Base-by-base conservation (phyloP, 2,113 vertebrate species). In the Sinosuthora webbiana region DNA sequence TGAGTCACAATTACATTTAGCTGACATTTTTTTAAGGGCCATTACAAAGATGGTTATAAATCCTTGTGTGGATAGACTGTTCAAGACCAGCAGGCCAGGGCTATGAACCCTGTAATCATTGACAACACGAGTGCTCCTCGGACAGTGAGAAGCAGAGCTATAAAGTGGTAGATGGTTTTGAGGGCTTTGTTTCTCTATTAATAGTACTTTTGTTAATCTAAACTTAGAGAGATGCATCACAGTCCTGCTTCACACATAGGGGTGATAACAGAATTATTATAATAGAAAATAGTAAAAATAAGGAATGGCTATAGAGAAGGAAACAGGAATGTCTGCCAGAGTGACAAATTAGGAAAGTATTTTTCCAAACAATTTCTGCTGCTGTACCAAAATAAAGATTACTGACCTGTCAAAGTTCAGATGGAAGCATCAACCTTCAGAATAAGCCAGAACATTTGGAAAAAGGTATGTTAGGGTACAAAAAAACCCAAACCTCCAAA, bases 41-140 rank as follows among this genome's bases (percentile, higher is more conserved):
- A 13, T 81, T 81, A 50, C 10, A 50, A 80, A 67, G 27, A 33
- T 13, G 11, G 9, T n/a, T 63, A 64, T 85, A 92, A 85, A 95
- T 93, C n/a, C 37, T 82, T 18, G n/a, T 62, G 53, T 60, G 28
- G 37, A 28, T 64, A 68, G 49, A 79, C 24, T 3, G 3, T 53
- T 87, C 44, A 71, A 56, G 52, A 74, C 50, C 79, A 92, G 33
- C 57, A 64, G 39, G 49, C 35, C 76, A 39, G 41, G 37, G 37
- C 45, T 73, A 49, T 82, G 89, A 95, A 89, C 77, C 33, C 49
- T 94, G 81, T 89, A 89, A 76, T 89, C 57, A 79, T 49, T 75
- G 87, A 53, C 31, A 83, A 39, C 25, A 15, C 15, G 75, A 77
- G 31, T 52, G 19, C 8, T 93, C 22, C 60, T 91, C 44, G 37